Percentiles rank a stretch among this genome's conserved stretches.
phyloP scores from a whole-genome alignment of 2,888 invertebrate genomes.

The Trimorus sp. region DNA sequence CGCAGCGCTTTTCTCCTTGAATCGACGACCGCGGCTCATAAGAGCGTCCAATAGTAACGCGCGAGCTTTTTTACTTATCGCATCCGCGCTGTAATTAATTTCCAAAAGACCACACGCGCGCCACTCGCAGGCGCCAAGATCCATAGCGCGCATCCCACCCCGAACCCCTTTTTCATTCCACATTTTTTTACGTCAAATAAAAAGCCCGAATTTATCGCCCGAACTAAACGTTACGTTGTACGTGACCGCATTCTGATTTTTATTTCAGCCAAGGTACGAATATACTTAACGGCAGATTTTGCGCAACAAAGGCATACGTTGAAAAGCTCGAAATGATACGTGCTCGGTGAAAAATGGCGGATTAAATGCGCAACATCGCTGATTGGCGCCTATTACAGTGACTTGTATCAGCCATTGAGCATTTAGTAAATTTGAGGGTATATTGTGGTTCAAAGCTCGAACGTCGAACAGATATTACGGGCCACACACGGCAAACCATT shows the following conservation, averaged over 20 bases:
- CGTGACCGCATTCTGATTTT: too few relatives aligned
- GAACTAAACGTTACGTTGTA: too few relatives aligned
- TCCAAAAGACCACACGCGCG: too few relatives aligned
- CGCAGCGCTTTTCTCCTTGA: constrained; percentile 8
- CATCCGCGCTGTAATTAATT: too few relatives aligned
- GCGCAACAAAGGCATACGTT: not conserved
- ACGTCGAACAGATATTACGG: constrained; percentile 10
- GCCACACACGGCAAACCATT: constrained; percentile 26
- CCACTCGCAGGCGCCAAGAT: too few relatives aligned
- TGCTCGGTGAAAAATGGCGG: not conserved
- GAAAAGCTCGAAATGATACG: not conserved
- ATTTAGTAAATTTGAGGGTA: not conserved
- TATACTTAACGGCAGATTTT: too few relatives aligned
- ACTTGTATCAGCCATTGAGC: constrained; percentile 24
- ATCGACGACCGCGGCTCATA: constrained; percentile 18
- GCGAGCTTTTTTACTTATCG: constrained; percentile 4
- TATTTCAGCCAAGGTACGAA: too few relatives aligned
- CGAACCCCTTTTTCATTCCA: too few relatives aligned
- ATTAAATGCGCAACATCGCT: not conserved
- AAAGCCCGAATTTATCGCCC: too few relatives aligned
- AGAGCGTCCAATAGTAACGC: constrained; percentile 17
- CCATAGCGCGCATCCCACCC: too few relatives aligned
- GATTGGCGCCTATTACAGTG: constrained; percentile 39
- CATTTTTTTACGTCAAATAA: too few relatives aligned
- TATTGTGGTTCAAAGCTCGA: not conserved